Percentiles rank a stretch among this genome's conserved stretches.
These are phyloP conservation scores for Hyperopisus bebe DNA, from an alignment of 2,113 vertebrate genomes.

Conservation along the genomic window DNA sequence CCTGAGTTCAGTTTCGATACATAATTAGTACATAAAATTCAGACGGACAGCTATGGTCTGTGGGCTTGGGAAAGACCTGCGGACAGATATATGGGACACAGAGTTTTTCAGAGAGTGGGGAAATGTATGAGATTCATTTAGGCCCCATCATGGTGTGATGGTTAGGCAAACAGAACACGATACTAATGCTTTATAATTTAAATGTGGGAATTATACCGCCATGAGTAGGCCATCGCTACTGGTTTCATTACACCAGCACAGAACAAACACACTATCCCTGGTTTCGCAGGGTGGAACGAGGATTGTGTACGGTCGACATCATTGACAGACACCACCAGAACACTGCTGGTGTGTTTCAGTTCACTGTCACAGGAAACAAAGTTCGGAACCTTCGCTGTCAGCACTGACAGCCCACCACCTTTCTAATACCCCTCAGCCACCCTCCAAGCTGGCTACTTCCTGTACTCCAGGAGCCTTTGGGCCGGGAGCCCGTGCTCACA, in stretches of 20 bases:
- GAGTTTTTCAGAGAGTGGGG: background rate
- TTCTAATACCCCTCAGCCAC: background rate
- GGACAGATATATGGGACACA: background rate
- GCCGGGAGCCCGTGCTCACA: background rate
- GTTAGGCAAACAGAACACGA: background rate
- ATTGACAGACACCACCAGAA: background rate
- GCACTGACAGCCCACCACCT: background rate
- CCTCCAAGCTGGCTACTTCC: background rate
- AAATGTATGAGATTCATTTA: background rate
- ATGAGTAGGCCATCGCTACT: background rate
- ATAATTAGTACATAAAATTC: background rate
- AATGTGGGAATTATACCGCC: background rate
- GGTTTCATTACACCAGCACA: background rate
- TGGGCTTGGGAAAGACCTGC: background rate
- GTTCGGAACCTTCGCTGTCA: background rate
- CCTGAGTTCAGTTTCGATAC: background rate
- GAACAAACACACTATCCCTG: background rate
- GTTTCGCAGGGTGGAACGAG: background rate
- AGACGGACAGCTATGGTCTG: background rate
- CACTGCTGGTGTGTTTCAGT: background rate
- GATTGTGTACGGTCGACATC: background rate
- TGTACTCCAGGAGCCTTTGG: background rate
- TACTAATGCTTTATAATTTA: background rate
- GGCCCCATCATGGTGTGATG: background rate
- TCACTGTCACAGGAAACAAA: background rate